These are phyloP conservation scores for Saturnia pavonia DNA, from an alignment of 2,888 invertebrate species.

Conservation along the genomic window DNA sequence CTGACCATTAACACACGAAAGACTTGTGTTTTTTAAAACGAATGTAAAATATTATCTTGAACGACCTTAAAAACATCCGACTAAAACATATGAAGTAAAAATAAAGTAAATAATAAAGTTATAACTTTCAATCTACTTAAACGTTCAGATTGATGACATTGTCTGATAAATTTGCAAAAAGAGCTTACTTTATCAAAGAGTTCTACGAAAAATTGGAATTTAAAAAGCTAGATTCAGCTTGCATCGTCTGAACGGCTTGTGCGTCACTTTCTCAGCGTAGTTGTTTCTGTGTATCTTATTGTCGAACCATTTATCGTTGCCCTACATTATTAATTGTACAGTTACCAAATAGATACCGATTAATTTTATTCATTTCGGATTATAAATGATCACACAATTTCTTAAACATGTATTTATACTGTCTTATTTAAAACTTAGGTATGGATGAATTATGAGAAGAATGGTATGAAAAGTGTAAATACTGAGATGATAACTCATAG, in stretches of 20 bases:
- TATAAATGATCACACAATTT: neutral
- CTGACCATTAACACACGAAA: neutral
- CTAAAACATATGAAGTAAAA: neutral
- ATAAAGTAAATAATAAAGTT: neutral
- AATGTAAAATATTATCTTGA: neutral
- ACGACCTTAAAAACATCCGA: neutral
- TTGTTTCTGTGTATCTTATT: neutral
- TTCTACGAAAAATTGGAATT: neutral
- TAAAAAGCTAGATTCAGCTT: neutral
- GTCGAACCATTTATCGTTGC: neutral
- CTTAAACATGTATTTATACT: too few relatives aligned
- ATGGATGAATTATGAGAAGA: too few relatives aligned
- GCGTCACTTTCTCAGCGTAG: neutral
- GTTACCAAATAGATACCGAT: neutral
- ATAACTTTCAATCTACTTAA: neutral
- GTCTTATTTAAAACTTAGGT: too few relatives aligned
- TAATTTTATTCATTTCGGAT: neutral
- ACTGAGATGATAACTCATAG: too few relatives aligned
- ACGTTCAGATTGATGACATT: neutral
- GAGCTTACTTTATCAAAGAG: neutral
- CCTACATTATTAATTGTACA: neutral
- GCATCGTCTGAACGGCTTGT: neutral
- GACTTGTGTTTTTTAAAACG: neutral
- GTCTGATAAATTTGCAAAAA: neutral
- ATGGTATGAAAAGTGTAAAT: too few relatives aligned